phyloP scores from a whole-genome alignment of 2,113 vertebrate species.

The Uria aalge region DNA sequence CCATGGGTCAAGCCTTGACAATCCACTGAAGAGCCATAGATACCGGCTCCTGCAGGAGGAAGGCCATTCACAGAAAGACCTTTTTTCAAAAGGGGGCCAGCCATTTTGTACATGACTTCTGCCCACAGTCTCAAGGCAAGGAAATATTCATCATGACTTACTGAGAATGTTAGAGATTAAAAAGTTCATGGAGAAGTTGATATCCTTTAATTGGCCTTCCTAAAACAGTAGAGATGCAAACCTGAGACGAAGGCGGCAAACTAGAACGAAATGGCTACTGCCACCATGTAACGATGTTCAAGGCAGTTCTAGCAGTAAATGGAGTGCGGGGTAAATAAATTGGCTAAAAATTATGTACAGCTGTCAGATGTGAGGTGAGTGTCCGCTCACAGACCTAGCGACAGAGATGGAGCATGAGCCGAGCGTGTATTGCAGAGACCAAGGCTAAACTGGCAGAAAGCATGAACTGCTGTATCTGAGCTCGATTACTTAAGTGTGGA shows the following conservation, averaged over 20 bases:
- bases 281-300: neutral
- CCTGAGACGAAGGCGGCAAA: neutral
- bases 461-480: neutral
- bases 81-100: neutral
- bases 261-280: neutral
- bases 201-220: neutral
- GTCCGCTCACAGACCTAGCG: neutral
- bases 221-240: neutral
- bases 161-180: neutral
- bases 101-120: neutral
- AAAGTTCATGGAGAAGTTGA: neutral
- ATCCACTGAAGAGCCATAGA: neutral
- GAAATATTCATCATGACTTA: neutral
- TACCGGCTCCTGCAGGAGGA: neutral
- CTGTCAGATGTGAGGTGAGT: neutral
- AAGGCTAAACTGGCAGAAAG: neutral
- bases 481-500: neutral
- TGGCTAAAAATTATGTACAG: neutral
- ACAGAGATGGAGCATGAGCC: neutral
- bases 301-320: neutral
- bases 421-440: neutral
- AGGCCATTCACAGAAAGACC: neutral
- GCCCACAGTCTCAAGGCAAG: neutral
- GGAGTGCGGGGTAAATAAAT: neutral
- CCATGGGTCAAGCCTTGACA: neutral